Base-by-base conservation (phyloP, 2,888 invertebrate genomes). In the Tachina lurida region DNA sequence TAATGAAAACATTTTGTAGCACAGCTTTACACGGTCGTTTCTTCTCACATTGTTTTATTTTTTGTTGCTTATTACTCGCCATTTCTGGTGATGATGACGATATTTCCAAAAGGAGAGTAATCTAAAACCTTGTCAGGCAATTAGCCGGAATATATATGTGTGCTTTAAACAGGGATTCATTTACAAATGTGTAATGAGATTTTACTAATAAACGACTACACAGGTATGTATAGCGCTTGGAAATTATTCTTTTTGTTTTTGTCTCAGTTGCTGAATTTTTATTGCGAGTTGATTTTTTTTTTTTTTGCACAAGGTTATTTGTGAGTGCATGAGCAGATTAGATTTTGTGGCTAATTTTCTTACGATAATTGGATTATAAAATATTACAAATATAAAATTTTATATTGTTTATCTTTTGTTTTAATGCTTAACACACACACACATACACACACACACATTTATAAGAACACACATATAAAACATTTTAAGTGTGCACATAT, bases 321-420 rank as follows among this genome's bases (percentile, higher is more conserved):
- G 10, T n/a, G 56, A 10, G 3, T 41, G 47, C 88, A 88, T 88
- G 15, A 65, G 15, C 22, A 71, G 70, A 71, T 67, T 41, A 71
- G 63, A 73, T 68, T 80, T 68, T 76, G 73, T 67, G 83, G 76
- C 62, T 80, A 76, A 68, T 76, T 83, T 83, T 80, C 89, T 84
- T 84, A 87, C 88, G 88, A 89, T 90, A 91, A 91, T 91, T 91
- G 90, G 90, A 89, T 91, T 91, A 90, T 90, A 90, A 91, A 90
- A 90, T 90, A 90, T 89, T 88, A 39, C 73, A 49, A 31, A 80
- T 80, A 83, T 83, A 83, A 83, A 79, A 76, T 80, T 83, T 79
- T 73, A 68, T 80, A 78, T 81, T 62, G 68, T 68, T 63, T 65
- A 43, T 77, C 10, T 10, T 12, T n/a, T 54, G 12, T 31, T 15